Evolutionary conservation across 2,797 vertebrate species (phyloP), one percentile per base, ranked within the genome.

Genomic region (Gadopsis marmoratus): DNA sequence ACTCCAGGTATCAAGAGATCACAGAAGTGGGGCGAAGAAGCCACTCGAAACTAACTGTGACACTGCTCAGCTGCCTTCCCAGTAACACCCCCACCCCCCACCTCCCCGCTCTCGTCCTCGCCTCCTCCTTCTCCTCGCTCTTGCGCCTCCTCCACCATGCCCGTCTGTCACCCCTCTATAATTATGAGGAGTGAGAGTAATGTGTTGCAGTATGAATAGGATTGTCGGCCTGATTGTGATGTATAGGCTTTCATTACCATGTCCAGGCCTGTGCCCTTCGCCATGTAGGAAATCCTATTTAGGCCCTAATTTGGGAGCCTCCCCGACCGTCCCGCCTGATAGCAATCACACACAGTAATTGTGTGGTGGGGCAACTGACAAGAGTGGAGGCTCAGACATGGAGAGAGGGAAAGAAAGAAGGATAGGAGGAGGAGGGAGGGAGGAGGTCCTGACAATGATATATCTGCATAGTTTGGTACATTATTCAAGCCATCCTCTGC

Each of bases 241-340:
- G 96, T 98, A 98, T 99, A 96, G 97, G 97, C 97, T 99, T 98
- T 98, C 97, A 99, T 98, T 99, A 98, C 97, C 95, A 96, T 97
- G 96, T 97, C 96, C 96, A 96, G 96, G 96, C 95, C 96, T 96
- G 95, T 97, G 95, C 96, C 96, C 96, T 95, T 95, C 96, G 96
- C 97, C 95, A 95, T 97, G 97, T 97, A 97, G 97, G 98, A 99
- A 95, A 99, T 98, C 97, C 97, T 98, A 98, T 99, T 99, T 98
- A 98, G 98, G 91, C 97, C 96, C 96, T 98, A 97, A 99, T 98
- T 98, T 98, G 97, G 97, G 97, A 97, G 97, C 96, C 97, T 97
- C 97, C 97, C 96, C 96, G 86, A 94, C 93, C 94, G 96, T 97
- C 97, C 97, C 97, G 97, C 97, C 97, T 98, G 97, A 97, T 97